Base-by-base conservation (phyloP, 2,888 invertebrate species). In the Cosmia trapezina region DNA sequence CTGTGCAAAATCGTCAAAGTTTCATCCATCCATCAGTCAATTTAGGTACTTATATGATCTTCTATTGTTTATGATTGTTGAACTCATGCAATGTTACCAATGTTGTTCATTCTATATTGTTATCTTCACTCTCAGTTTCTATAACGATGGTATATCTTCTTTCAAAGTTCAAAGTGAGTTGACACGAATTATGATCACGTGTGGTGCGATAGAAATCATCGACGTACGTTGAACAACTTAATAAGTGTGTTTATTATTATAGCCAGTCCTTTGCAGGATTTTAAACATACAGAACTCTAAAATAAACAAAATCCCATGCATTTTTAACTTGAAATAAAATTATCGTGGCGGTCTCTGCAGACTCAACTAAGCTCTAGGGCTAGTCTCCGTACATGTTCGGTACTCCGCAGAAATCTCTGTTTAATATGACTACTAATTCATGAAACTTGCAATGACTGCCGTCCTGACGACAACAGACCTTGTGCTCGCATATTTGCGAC, bases 401-500 rank as follows among this genome's bases (percentile, higher is more conserved):
- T 51, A 56, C 61, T 70, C 60, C 53, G 54, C 49, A 19, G 56
- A 56, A 45, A 57, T 28, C 65, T 53, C 22, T 57, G 75, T 79
- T 74, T 68, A 60, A 73, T 63, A 84, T 81, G 74, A 73, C 69
- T 73, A 64, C 59, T 83, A 70, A 76, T 62, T 76, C 60, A 75
- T 57, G 63, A 71, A 65, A 76, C 64, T 74, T 63, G 17, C 62
- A 65, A 73, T 73, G 79, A 45, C 71, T 80, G 70, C 75, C 67
- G 68, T 84, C 63, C 67, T 67, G 74, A 70, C 71, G 79, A 81
- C 81, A 80, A 59, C 66, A 73, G 56, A 62, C 74, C 73, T 65
- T 71, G 76, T 83, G 79, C 64, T 73, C 69, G 71, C 74, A 78
- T 82, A 86, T 85, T 86, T 75, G 72, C 76, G 65, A 76, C 65